A percentile compares a stretch with the other conserved stretches of the same genome.
phyloP scores from a whole-genome alignment of 2,888 invertebrate species.

The Cyaniris semiargus region DNA sequence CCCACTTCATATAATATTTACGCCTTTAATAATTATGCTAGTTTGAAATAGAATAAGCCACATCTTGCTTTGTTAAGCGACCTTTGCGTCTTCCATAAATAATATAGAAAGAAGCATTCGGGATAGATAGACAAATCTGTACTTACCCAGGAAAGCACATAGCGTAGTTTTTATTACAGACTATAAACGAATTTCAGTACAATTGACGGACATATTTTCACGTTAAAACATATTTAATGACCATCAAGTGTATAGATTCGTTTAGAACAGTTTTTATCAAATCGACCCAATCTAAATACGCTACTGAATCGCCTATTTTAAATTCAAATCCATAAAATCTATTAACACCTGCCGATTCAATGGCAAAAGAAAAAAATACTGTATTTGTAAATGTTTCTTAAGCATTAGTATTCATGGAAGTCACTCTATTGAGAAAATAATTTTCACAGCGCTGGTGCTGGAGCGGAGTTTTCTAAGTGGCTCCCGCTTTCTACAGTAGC shows the following conservation, averaged over 20 bases:
- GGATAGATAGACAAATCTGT: no score
- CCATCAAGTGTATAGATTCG: not conserved
- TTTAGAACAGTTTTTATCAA: not conserved
- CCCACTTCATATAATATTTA: no score
- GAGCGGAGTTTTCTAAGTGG: constrained; percentile 64
- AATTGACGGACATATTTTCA: not conserved
- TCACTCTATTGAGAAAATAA: constrained; percentile 77
- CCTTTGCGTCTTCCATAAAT: no score
- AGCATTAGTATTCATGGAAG: constrained; percentile 78
- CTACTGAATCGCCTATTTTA: not conserved
- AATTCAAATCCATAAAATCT: constrained; percentile 11
- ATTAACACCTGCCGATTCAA: constrained; percentile 10
- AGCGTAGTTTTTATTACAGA: no score
- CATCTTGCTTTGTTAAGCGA: no score
- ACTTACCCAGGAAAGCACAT: no score
- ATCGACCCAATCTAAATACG: not conserved
- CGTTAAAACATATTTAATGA: no score
- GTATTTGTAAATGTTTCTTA: constrained; percentile 61
- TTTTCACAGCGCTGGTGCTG: constrained; percentile 69
- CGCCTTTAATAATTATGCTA: no score
- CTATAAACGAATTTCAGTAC: no score
- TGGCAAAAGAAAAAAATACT: constrained; percentile 52
- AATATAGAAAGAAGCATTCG: no score
- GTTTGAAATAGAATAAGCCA: no score
- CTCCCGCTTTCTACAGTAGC: constrained; percentile 72